Conservation (phyloP, 2,797 vertebrate species). For the Trachurus trachurus region DNA sequence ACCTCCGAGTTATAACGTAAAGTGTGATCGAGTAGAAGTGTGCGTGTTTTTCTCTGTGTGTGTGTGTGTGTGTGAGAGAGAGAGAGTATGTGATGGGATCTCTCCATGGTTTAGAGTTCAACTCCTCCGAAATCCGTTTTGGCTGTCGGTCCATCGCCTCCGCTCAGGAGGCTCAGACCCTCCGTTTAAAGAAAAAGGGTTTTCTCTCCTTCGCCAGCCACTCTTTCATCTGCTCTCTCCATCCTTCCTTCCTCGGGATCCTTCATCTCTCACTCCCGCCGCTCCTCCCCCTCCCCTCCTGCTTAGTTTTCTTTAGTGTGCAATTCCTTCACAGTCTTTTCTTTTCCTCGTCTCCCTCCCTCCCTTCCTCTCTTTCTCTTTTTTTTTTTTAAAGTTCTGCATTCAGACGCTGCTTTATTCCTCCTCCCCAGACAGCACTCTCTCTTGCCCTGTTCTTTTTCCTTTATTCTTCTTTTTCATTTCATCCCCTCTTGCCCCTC, state of each 20-base stretch:
- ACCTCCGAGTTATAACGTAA: conserved; percentile 40
- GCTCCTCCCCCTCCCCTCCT: conserved; percentile 55
- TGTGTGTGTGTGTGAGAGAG: conserved; percentile 32
- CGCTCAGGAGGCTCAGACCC: conserved; percentile 32
- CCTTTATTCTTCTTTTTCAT: conserved; percentile 68
- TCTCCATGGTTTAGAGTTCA: conserved; percentile 63
- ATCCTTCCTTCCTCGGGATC: conserved; percentile 58
- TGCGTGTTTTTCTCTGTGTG: neutral
- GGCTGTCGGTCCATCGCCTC: conserved; percentile 56
- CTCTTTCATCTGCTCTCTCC: conserved; percentile 56
- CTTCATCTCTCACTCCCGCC: conserved; percentile 65
- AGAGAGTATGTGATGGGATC: conserved; percentile 57
- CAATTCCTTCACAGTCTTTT: conserved; percentile 78
- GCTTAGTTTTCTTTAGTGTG: conserved; percentile 70
- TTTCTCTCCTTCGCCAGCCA: conserved; percentile 58
- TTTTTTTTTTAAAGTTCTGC: conserved; percentile 67
- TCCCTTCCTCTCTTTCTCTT: conserved; percentile 5
- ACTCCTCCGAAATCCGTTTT: conserved; percentile 63
- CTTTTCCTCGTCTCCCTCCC: conserved; percentile 48
- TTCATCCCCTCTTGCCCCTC: conserved; percentile 42
- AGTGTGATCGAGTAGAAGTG: conserved; percentile 39
- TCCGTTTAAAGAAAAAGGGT: conserved; percentile 55
- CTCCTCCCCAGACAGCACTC: conserved; percentile 74
- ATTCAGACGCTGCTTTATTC: conserved; percentile 72
- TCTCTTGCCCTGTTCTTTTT: conserved; percentile 59